Evolutionary conservation across 2,888 invertebrate genomes (phyloP), one percentile per base, ranked within the genome.

Genomic region (Cheilosia vulpina): DNA sequence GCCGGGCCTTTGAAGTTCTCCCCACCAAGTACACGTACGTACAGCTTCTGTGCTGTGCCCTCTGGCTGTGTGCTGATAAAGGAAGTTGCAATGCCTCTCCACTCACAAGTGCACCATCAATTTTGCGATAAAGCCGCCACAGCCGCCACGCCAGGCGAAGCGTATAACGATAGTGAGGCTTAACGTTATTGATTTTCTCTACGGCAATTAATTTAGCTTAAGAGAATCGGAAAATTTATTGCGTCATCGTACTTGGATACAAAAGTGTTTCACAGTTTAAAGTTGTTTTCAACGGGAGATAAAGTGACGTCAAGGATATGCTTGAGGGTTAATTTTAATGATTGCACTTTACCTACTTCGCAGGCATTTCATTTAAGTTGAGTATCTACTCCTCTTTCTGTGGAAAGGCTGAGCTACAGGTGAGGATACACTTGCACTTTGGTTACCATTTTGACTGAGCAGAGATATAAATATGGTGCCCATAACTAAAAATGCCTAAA

Each of bases 1-100:
- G 47, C 21, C 60, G 68, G 52, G 53, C 66, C 76, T 77, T 77
- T 77, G 77, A 77, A 77, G 77, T 77, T 77, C 60, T 60, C 53
- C 9, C 34, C 34, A 31, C 31, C 6, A 1, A 6, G 1, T 5
- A 5, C 6, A 27, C 27, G 5, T 6, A 31, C 31, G 7, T 7
- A 6, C 0, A 76, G 76, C 76, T 60, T 60, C 57, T 66, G 65
- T 68, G 76, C 13, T 38, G 38, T 13, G 13, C 13, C 4, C 13
- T 38, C 13, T 69, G 34, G 1, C 17, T 13, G 24, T 15, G 50
- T 19, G 41, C 17, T 13, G 15, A 21, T 60, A 27, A 38, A 43
- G 76, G 31, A 53, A 52, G 58, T 52, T 43, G 57, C 66, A 24
- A 31, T 55, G 45, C 27, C 31, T 57, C 47, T 71, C 15, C 24